Evolutionary conservation across 2,113 vertebrate species (phyloP).

Genomic region (Hyaena hyaena): DNA sequence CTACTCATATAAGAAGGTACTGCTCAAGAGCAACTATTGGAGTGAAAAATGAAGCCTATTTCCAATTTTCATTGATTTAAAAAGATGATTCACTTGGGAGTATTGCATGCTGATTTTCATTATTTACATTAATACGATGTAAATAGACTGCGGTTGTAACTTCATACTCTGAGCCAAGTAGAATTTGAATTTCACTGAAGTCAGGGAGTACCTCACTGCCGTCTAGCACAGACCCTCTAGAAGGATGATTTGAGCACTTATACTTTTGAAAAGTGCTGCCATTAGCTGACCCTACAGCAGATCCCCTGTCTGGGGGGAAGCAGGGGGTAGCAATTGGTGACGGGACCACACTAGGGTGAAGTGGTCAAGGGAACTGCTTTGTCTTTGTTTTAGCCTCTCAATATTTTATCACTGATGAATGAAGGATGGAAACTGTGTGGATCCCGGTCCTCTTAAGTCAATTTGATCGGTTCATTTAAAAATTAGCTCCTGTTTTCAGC

Average conservation of each 20-base stretch:
- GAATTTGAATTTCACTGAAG: constrained; percentile 6
- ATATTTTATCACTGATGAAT: neutral
- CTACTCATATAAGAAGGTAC: neutral
- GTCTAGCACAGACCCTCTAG: neutral
- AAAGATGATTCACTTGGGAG: neutral
- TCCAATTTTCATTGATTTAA: constrained; percentile 29
- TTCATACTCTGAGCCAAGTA: neutral
- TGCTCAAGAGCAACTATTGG: neutral
- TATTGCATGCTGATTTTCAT: constrained; percentile 14
- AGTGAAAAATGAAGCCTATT: constrained; percentile 42
- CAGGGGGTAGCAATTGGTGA: neutral
- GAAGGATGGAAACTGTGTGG: neutral
- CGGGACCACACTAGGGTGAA: neutral
- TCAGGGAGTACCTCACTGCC: neutral
- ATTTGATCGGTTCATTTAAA: neutral
- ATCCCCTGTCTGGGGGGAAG: neutral
- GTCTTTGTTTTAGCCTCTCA: neutral
- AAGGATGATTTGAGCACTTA: neutral
- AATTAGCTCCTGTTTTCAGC: neutral
- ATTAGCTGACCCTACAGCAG: neutral
- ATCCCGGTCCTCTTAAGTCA: neutral
- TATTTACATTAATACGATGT: constrained; percentile 15
- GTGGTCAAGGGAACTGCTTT: neutral
- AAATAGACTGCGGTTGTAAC: neutral
- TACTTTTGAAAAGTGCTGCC: neutral